Base-by-base conservation (phyloP, 2,113 vertebrate species). In the Hystrix cristata region DNA sequence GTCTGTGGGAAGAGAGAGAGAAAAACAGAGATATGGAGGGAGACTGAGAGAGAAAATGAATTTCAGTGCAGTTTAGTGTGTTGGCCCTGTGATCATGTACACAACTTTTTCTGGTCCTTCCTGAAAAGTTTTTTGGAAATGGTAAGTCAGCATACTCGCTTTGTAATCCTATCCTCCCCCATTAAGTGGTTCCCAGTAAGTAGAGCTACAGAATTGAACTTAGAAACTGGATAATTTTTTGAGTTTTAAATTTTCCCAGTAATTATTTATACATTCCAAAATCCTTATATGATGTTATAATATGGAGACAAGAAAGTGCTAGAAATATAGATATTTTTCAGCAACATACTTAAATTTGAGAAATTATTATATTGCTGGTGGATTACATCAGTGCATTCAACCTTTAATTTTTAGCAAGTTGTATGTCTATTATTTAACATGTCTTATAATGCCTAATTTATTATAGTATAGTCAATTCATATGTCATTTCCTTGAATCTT, bases 221-320 rank as follows among this genome's bases (percentile, higher is more conserved):
- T 67, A 38, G 69, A 38, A 84, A 7, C 31, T 85, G 31, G 80
- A 78, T 85, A 85, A n/a, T 38, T 10, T 34, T 78, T 82, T n/a
- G 87, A 83, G 31, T 90, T 85, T 67, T n/a, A 84, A 85, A 59
- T 90, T 78, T 16, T 78, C 60, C 57, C 57, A 65, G 65, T 90
- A 83, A 48, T 90, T 83, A 90, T 34, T 55, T 65, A 90, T 51
- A 69, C 38, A 38, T 38, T 78, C 31, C 16, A 38, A 79, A 79
- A 95, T 95, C 51, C 55, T 87, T 78, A n/a, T 38, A 59, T 38
- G 31, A 51, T 59, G 76, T 53, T 51, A 38, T 78, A 90, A 84
- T n/a, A n/a, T 57, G 76, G 46, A 57, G n/a, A 84, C 38, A 78
- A 74, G 69, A 84, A 48, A 46, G 29, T 84, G 31, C 27, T 94